A percentile compares a stretch with the other conserved stretches of the same genome.
Conservation (phyloP, 2,888 invertebrate species). For the Morpho helenor region DNA sequence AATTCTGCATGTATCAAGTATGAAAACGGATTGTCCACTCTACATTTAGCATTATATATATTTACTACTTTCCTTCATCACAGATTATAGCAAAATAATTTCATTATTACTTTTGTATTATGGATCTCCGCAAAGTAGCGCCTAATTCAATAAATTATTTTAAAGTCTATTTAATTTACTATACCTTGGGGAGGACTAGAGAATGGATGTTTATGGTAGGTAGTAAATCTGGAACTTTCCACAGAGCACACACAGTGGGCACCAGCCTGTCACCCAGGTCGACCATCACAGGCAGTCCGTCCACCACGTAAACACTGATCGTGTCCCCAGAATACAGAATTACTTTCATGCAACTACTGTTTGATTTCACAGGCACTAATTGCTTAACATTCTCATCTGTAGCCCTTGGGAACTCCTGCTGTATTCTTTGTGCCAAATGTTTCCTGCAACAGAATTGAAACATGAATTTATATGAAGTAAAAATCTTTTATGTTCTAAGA, state of each 20-base stretch:
- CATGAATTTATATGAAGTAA: neutral
- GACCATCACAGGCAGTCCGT: slow-evolving; percentile 88
- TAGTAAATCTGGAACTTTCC: slow-evolving; percentile 86
- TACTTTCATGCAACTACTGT: slow-evolving; percentile 85
- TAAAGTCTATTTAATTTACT: neutral
- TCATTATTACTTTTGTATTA: too few species aligned
- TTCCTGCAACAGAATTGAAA: slow-evolving; percentile 79
- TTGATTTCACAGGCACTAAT: slow-evolving; percentile 86
- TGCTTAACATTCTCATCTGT: slow-evolving; percentile 82
- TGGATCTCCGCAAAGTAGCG: too few species aligned
- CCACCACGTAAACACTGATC: slow-evolving; percentile 85
- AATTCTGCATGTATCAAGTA: too few species aligned
- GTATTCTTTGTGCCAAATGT: slow-evolving; percentile 84
- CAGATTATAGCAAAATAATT: too few species aligned
- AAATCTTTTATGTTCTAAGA: neutral
- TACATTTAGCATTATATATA: too few species aligned
- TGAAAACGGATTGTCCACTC: too few species aligned
- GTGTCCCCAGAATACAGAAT: slow-evolving; percentile 82
- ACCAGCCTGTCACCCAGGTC: slow-evolving; percentile 80
- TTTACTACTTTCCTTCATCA: too few species aligned
- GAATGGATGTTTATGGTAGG: slow-evolving; percentile 86
- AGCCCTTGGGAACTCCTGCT: slow-evolving; percentile 81
- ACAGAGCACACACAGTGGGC: slow-evolving; percentile 90
- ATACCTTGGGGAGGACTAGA: slow-evolving; percentile 74
- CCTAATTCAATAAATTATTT: too few species aligned